Evolutionary conservation across 2,888 invertebrate species (phyloP), one percentile per base, ranked within the genome.

Genomic region (Amphimallon solstitiale): DNA sequence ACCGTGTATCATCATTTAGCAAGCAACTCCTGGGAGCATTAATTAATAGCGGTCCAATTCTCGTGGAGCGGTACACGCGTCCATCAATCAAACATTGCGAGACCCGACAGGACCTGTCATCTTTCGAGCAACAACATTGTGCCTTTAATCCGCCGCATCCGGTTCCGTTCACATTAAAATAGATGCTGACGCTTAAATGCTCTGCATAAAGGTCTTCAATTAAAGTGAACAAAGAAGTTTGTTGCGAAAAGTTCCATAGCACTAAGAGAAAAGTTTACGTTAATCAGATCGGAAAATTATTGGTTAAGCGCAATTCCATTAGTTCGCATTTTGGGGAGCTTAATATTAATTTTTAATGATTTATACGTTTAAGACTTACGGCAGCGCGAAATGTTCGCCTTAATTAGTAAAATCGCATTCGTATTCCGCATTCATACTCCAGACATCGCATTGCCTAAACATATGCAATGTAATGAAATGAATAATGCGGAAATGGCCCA

Each of bases 31-130:
- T 43, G 56, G 40, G 38, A 66, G 65, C 70, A 66, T 68, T 70
- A 70, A 70, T 70, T 70, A 70, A 68, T 70, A 67, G 66, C 68
- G 64, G 67, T 46, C 64, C 67, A 67, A 67, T 65, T 65, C 65
- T 43, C 43, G 56, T 29, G 43, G 56, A 29, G 43, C 34, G 56
- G 65, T 65, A 68, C 65, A 67, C 61, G 65, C 67, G 68, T 70
- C 67, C 67, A 70, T 70, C 70, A 70, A 65, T 70, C 68, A 68
- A 60, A 63, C 63, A 61, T 65, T 63, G 68, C 68, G 63, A 63
- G 63, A 62, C 63, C 66, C 63, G 70, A 68, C 70, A 52, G 51
- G 43, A 46, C 49, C 66, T 61, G 66, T 66, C 66, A 61, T 66
- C 66, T 66, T 66, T 52, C 12, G 45, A 61, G 66, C 61, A 61